These are phyloP conservation scores for Chrysina gloriosa DNA, from an alignment of 2,888 invertebrate species.

Conservation along the genomic window DNA sequence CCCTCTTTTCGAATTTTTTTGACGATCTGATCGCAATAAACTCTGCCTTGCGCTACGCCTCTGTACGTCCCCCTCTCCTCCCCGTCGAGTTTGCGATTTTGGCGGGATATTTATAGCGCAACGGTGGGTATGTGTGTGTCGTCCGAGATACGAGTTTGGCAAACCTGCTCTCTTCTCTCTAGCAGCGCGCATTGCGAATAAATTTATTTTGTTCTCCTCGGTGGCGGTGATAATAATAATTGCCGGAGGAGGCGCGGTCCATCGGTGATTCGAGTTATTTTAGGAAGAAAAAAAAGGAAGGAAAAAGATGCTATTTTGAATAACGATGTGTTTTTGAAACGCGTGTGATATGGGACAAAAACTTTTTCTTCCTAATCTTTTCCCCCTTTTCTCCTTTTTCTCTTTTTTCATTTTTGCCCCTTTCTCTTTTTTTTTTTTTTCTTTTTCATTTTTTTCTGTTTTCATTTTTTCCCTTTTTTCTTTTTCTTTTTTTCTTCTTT, in stretches of 20 bases:
- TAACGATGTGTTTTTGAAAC: no score
- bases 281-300: no score
- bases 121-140: not conserved
- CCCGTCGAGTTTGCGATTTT: not conserved
- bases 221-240: not conserved
- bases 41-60: not conserved
- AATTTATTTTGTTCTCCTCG: constrained; percentile 14
- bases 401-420: not conserved
- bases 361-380: no score
- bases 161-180: not conserved
- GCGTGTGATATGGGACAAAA: no score
- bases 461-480: not conserved
- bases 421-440: not conserved
- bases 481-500: not conserved
- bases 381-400: no score
- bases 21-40: constrained; percentile 3
- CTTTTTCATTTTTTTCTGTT: not conserved
- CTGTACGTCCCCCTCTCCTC: not conserved
- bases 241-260: not conserved
- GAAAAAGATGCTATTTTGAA: no score
- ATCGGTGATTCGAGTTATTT: no score
- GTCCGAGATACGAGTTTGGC: constrained; percentile 26
- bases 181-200: constrained; percentile 18
- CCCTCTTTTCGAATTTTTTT: not conserved
- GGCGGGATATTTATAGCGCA: constrained; percentile 15